Conservation (phyloP, 2,888 invertebrate genomes). For the Molanna angustata region DNA sequence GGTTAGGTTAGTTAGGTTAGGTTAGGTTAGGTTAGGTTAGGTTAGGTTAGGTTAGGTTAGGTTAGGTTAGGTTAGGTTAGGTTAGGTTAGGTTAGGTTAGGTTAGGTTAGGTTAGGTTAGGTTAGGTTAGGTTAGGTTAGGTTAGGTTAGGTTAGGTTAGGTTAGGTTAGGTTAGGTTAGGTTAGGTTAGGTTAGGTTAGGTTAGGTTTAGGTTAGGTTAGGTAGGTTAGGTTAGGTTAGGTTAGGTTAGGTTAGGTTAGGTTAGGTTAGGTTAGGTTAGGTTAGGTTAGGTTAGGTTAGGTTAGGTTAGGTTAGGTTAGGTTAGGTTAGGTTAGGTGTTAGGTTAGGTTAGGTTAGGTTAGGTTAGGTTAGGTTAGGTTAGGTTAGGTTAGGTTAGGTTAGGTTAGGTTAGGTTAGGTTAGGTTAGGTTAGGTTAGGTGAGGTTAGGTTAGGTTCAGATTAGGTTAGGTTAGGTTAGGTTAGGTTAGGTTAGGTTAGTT, state of each 20-base stretch:
- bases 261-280: slow-evolving; percentile 34
- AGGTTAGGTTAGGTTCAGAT: slow-evolving; percentile 34
- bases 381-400: slow-evolving; percentile 27
- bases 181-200: slow-evolving; percentile 34
- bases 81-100: slow-evolving; percentile 38
- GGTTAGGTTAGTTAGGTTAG: slow-evolving; percentile 36
- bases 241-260: slow-evolving; percentile 31
- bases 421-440: slow-evolving; percentile 32
- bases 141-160: slow-evolving; percentile 35
- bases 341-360: slow-evolving; percentile 22
- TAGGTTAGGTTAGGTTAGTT: slow-evolving; percentile 32
- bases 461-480: slow-evolving; percentile 31
- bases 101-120: slow-evolving; percentile 38
- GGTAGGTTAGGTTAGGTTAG: no score
- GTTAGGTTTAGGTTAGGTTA: slow-evolving; percentile 31
- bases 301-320: slow-evolving; percentile 34
- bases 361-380: slow-evolving; percentile 31
- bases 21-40: slow-evolving; percentile 37
- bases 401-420: slow-evolving; percentile 30
- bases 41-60: slow-evolving; percentile 36
- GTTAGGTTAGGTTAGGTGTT: slow-evolving; percentile 30
- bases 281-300: slow-evolving; percentile 34
- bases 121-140: slow-evolving; percentile 35
- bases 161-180: slow-evolving; percentile 31
- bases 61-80: slow-evolving; percentile 37